Base-by-base conservation (phyloP, 2,113 vertebrate genomes). In the Laterallus jamaicensis region DNA sequence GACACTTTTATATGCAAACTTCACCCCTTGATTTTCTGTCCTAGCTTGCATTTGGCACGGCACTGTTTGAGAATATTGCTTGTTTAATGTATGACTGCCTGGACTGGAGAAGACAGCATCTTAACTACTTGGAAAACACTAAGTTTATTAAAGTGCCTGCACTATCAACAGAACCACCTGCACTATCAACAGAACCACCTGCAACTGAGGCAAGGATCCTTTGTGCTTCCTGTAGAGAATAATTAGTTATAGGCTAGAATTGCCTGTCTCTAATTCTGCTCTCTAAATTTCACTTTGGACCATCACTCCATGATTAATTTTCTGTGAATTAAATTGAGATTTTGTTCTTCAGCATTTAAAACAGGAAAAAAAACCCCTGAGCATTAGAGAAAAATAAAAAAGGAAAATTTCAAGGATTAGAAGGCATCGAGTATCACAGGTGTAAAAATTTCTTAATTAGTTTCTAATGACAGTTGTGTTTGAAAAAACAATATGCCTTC, bases 41-140 rank as follows among this genome's bases (percentile, higher is more conserved):
- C 2, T 42, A 99, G 99, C 95, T 98, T 95, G 90, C 91, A 31
- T 82, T 98, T 80, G 99, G 99, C 62, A 97, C 98, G 3, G 42
- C 9, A 1, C 90, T 99, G 47, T 99, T 99, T 97, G 98, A 98
- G 44, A 96, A 93, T 6, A 89, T 99, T 80, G 98, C 99, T 82
- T 97, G 90, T 91, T 96, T 99, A 71, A 98, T 99, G 95, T 99
- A 99, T 50, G 97, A 99, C 95, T 98, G 96, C 71, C 93, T 99
- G 97, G 98, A 98, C 22, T 98, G 98, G 99, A 98, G 97, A 80
- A 97, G 98, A 84, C 99, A 99, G 71, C 97, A 99, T 94, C 93
- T 96, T 85, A 98, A 98, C 91, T 99, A 99, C 87, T 82, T 98
- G 74, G 93, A 97, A 94, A 98, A 90, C 66, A 96, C 98, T 70